Base-by-base conservation (phyloP, 2,888 invertebrate species). In the Spialia ferax region DNA sequence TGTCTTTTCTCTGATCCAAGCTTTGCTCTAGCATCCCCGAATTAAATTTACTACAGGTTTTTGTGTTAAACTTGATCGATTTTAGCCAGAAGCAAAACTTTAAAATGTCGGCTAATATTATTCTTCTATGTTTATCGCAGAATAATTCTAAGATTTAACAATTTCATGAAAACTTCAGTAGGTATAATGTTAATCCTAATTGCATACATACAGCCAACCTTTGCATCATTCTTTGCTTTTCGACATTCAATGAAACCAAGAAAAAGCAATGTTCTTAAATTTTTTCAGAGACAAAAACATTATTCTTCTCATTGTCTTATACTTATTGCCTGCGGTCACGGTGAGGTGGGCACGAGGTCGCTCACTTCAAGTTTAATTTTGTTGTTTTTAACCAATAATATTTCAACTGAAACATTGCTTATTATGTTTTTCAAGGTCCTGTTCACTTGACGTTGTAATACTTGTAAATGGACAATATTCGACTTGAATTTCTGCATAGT, bases 301-400 rank as follows among this genome's bases (percentile, higher is more conserved):
- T 55, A 63, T 38, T 38, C 26, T 54, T 42, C 55, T 63, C 42
- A 42, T 55, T 29, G 42, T 63, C 38, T 63, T 54, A 38, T n/a
- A n/a, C n/a, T 29, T 45, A 20, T 26, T n/a, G 54, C 42, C 18
- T 29, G 18, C 55, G 55, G 63, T 63, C 54, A 55, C 55, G 63
- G 63, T 45, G 42, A 23, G 55, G 38, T 38, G 42, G 38, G 13
- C 63, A 48, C 64, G 48, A 64, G 56, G 64, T 57, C 64, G 35
- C 55, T 35, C 48, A 48, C 55, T 61, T 61, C 61, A 61, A 61
- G 61, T 61, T 61, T 54, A 57, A 57, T 35, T 56, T 29, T 11
- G 26, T 55, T 38, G 15, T 57, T 38, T 63, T 61, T 32, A 64
- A 35, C 56, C 32, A 64, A 32, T 32, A 38, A 32, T 32, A 38